phyloP scores from a whole-genome alignment of 1,140 invertebrate genomes.

The Zaprionus taronus region DNA sequence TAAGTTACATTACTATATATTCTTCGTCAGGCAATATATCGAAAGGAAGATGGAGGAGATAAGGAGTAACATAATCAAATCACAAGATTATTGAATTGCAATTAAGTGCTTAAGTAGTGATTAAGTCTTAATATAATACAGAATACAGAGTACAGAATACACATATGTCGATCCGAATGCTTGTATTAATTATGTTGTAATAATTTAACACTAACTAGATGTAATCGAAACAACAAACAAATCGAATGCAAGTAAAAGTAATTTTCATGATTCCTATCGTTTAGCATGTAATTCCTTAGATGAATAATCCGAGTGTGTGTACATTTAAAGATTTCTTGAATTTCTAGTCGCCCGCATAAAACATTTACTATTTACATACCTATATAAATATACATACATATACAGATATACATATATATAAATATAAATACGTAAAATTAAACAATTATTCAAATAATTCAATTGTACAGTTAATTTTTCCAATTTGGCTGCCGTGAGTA shows the following conservation, averaged over 20 bases:
- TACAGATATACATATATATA: slow-evolving; percentile 52
- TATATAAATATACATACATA: slow-evolving; percentile 45
- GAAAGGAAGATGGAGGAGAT: background rate
- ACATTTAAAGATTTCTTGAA: slow-evolving; percentile 77
- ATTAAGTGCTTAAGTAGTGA: slow-evolving; percentile 67
- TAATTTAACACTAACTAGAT: slow-evolving; percentile 47
- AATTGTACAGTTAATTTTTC: slow-evolving; percentile 39
- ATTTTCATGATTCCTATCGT: slow-evolving; percentile 81
- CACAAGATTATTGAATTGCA: slow-evolving; percentile 36
- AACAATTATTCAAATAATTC: slow-evolving; percentile 49
- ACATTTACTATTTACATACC: slow-evolving; percentile 67
- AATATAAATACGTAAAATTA: slow-evolving; percentile 40
- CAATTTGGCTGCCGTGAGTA: slow-evolving; percentile 49
- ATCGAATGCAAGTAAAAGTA: slow-evolving; percentile 66
- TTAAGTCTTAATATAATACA: slow-evolving; percentile 47
- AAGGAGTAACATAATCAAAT: slow-evolving; percentile 16
- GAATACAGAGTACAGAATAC: slow-evolving; percentile 30
- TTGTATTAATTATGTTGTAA: slow-evolving; percentile 65
- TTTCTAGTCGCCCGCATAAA: slow-evolving; percentile 80
- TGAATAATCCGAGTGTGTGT: slow-evolving; percentile 64
- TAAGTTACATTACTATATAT: slow-evolving; percentile 47
- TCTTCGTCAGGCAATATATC: slow-evolving; percentile 52
- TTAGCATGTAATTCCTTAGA: slow-evolving; percentile 65
- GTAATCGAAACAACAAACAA: slow-evolving; percentile 29
- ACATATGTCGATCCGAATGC: slow-evolving; percentile 45